These are phyloP conservation scores for Cynaeus angustus DNA, from an alignment of 2,888 invertebrate species.

Conservation along the genomic window DNA sequence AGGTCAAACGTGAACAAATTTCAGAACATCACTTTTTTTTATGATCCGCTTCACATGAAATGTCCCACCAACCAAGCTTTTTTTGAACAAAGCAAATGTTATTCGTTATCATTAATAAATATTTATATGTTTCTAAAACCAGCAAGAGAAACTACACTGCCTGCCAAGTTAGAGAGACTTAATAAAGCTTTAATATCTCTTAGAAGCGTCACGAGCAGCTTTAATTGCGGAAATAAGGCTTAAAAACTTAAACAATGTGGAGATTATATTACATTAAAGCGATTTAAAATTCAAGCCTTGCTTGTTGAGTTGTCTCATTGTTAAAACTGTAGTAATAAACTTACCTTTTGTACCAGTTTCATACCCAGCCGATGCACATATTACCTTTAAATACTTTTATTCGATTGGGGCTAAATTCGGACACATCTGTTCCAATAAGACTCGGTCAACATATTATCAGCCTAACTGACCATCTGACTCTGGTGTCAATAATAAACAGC, in stretches of 20 bases:
- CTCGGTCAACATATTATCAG: constrained; percentile 22
- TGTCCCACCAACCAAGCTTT: no score
- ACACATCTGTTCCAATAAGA: constrained; percentile 16
- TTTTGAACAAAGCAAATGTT: no score
- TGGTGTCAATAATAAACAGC: constrained; percentile 31
- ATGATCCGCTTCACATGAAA: no score
- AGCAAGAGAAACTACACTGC: constrained; percentile 23
- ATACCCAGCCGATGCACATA: constrained; percentile 3
- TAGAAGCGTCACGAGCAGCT: constrained; percentile 59
- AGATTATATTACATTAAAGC: constrained; percentile 60
- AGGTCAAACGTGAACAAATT: no score
- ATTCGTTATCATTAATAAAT: constrained; percentile 42
- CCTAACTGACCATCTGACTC: constrained; percentile 34
- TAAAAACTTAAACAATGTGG: constrained; percentile 68
- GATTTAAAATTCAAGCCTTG: constrained; percentile 49
- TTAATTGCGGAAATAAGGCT: constrained; percentile 68
- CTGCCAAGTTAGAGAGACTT: constrained; percentile 63
- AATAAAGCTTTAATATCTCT: constrained; percentile 64
- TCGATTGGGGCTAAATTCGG: constrained; percentile 7
- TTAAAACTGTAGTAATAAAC: constrained; percentile 19
- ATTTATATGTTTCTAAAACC: constrained; percentile 29
- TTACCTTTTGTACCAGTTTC: constrained; percentile 2
- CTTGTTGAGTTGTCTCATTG: constrained; percentile 44
- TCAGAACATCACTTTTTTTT: no score
- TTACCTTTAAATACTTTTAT: constrained; percentile 8